phyloP scores from a whole-genome alignment of 2,797 vertebrate genomes.

The Gambusia yucatana region DNA sequence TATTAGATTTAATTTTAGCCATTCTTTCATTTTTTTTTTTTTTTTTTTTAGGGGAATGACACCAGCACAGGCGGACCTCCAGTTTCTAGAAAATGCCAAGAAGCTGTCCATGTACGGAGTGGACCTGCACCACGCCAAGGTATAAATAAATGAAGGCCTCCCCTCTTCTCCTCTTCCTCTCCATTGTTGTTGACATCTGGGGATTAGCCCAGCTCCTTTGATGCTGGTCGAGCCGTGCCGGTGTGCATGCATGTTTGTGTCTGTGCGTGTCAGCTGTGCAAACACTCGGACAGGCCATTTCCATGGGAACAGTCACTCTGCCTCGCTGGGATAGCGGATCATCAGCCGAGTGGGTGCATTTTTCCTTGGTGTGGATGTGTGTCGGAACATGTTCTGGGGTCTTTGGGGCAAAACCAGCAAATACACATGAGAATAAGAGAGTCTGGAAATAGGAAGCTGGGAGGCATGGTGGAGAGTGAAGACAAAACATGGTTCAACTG shows the following conservation, averaged over 20 bases:
- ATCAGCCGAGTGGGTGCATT: conserved; percentile 42
- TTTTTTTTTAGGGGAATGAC: conserved; percentile 87
- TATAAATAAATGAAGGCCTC: conserved; percentile 69
- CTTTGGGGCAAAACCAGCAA: conserved; percentile 24
- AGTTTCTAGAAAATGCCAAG: conserved; percentile 98
- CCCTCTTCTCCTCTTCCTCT: conserved; percentile 13
- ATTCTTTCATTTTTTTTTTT: conserved; percentile 3
- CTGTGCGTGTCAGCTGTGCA: conserved; percentile 70
- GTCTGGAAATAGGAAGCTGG: conserved; percentile 52
- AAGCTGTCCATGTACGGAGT: conserved; percentile 98
- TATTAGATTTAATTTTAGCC: background rate
- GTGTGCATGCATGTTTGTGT: conserved; percentile 33
- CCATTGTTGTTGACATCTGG: conserved; percentile 45
- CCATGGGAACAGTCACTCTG: conserved; percentile 65
- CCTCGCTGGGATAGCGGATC: conserved; percentile 61
- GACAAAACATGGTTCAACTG: conserved; percentile 6
- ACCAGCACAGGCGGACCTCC: conserved; percentile 92
- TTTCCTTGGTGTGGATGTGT: conserved; percentile 51
- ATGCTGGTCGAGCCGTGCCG: conserved; percentile 41
- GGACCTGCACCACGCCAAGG: conserved; percentile 97
- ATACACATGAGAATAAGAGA: conserved; percentile 28
- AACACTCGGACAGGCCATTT: conserved; percentile 67
- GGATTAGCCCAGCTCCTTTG: conserved; percentile 54
- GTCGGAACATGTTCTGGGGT: conserved; percentile 36
- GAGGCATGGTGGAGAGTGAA: conserved; percentile 36